Percentiles rank a stretch among this genome's conserved stretches.
phyloP scores from a whole-genome alignment of 1,140 invertebrate species.

The Brachionus calyciflorus region DNA sequence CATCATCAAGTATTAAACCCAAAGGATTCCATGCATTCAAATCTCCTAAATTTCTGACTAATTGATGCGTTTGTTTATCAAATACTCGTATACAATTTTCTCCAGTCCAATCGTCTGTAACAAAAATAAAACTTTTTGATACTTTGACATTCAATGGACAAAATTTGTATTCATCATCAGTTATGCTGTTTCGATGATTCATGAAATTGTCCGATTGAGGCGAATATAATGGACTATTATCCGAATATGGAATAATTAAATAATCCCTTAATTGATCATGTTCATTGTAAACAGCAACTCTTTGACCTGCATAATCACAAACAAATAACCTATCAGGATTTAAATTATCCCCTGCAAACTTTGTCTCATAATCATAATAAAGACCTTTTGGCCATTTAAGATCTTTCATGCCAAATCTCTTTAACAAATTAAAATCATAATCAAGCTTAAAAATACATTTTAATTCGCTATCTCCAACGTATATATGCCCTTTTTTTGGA shows the following conservation, averaged over 20 bases:
- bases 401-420: slow-evolving; percentile 27
- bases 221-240: neutral
- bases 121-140: neutral
- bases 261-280: slow-evolving; percentile 42
- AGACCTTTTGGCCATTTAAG: slow-evolving; percentile 44
- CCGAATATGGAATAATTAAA: slow-evolving; percentile 1
- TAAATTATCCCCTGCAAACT: neutral
- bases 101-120: slow-evolving; percentile 41
- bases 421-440: slow-evolving; percentile 33
- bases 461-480: slow-evolving; percentile 12
- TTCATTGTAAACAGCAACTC: slow-evolving; percentile 39
- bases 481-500: slow-evolving; percentile 34
- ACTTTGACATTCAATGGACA: slow-evolving; percentile 42
- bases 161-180: slow-evolving; percentile 35
- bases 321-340: slow-evolving; percentile 29
- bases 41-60: slow-evolving; percentile 28
- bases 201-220: neutral
- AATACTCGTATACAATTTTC: slow-evolving; percentile 41
- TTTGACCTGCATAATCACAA: slow-evolving; percentile 26
- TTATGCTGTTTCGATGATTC: neutral
- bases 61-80: slow-evolving; percentile 25
- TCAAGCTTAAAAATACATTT: slow-evolving; percentile 47
- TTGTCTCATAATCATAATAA: slow-evolving; percentile 40
- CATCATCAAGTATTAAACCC: slow-evolving; percentile 33
- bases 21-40: slow-evolving; percentile 46